Evolutionary conservation across 2,888 invertebrate species (phyloP).

Genomic region (Rugalucina vietnamica): DNA sequence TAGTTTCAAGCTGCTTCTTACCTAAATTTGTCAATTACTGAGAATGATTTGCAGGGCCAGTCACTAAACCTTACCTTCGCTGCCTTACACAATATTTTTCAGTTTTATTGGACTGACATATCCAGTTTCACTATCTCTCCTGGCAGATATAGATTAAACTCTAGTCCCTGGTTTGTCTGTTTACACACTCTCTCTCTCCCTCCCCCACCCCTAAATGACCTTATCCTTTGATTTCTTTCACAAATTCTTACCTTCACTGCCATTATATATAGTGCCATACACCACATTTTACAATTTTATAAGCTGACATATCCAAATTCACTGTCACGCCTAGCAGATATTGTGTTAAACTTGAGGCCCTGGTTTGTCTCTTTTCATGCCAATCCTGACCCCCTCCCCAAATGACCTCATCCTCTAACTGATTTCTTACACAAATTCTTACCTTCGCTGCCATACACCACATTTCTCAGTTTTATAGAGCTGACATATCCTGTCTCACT

Average conservation of each 20-base stretch:
- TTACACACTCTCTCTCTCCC: no score
- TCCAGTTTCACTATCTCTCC: background rate
- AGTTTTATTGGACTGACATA: background rate
- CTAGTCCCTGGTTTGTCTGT: no score
- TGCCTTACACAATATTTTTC: background rate
- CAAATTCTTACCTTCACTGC: slow-evolving; percentile 50
- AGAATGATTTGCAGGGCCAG: no score
- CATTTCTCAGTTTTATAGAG: slow-evolving; percentile 28
- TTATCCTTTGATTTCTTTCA: background rate
- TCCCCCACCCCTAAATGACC: no score
- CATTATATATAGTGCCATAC: no score
- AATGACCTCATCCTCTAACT: no score
- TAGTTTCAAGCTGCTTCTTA: no score
- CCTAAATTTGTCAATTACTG: no score
- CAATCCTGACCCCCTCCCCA: no score
- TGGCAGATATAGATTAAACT: background rate
- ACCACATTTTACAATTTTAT: slow-evolving; percentile 24
- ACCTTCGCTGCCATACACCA: slow-evolving; percentile 54
- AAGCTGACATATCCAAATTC: slow-evolving; percentile 52
- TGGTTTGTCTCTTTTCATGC: slow-evolving; percentile 22
- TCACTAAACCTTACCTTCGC: background rate
- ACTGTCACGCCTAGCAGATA: background rate
- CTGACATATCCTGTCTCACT: slow-evolving; percentile 49
- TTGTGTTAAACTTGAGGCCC: slow-evolving; percentile 27
- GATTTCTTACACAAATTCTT: no score